Conservation (phyloP, 2,797 vertebrate species). For the Rhinatrema bivittatum region DNA sequence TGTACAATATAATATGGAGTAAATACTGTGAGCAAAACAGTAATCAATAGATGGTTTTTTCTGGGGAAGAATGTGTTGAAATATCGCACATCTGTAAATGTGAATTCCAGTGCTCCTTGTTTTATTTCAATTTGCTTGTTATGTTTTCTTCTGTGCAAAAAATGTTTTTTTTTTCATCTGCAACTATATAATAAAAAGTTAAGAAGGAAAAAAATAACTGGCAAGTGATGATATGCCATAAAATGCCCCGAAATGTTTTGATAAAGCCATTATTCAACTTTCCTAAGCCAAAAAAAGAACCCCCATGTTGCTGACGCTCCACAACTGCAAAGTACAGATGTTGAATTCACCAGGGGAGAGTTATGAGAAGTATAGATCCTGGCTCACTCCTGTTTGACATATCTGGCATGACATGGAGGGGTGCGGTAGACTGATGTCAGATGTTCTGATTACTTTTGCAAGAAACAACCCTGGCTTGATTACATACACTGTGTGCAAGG, state of each 20-base stretch:
- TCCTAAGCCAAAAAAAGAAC: too few species aligned
- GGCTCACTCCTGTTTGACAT: slow-evolving; percentile 11
- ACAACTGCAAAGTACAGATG: background rate
- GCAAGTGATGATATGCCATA: too few species aligned
- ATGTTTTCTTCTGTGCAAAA: background rate
- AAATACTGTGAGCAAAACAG: too few species aligned
- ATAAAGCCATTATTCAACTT: too few species aligned
- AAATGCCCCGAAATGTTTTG: too few species aligned
- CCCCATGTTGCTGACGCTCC: slow-evolving; percentile 15
- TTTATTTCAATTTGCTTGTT: background rate
- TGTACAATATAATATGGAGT: too few species aligned
- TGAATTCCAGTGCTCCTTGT: background rate
- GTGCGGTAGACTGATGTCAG: too few species aligned
- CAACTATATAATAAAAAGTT: background rate
- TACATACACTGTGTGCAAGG: background rate
- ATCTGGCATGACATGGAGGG: too few species aligned
- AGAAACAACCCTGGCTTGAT: background rate
- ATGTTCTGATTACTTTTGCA: slow-evolving; percentile 27
- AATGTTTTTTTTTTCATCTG: background rate
- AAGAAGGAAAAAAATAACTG: background rate
- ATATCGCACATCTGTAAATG: background rate
- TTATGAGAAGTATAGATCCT: slow-evolving; percentile 21
- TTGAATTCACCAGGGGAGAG: slow-evolving; percentile 11
- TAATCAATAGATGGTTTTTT: too few species aligned
- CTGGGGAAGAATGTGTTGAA: too few species aligned